A percentile compares a stretch with the other conserved stretches of the same genome.
Conservation (phyloP, 2,888 invertebrate species). For the Anorthoa munda region DNA sequence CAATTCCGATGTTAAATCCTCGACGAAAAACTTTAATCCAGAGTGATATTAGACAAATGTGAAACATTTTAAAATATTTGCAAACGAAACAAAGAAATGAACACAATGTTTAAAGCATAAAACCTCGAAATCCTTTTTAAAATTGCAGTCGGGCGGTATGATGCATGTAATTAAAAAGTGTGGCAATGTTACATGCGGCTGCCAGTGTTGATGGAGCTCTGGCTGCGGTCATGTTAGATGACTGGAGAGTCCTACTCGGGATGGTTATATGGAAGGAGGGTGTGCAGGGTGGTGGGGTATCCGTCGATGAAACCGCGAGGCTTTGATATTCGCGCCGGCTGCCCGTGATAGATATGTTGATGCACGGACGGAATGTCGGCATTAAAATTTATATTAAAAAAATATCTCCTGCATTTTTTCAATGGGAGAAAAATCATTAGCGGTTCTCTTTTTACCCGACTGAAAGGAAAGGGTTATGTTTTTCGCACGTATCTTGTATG, state of each 20-base stretch:
- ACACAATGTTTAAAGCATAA: slow-evolving; percentile 70
- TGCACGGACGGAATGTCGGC: slow-evolving; percentile 67
- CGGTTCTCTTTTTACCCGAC: slow-evolving; percentile 37
- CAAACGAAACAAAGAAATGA: slow-evolving; percentile 48
- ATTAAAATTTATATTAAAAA: slow-evolving; percentile 67
- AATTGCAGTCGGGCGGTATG: slow-evolving; percentile 82
- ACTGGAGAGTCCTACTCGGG: slow-evolving; percentile 41
- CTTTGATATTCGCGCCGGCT: slow-evolving; percentile 79
- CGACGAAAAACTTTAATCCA: background rate
- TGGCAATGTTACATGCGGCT: slow-evolving; percentile 75
- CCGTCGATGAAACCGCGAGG: slow-evolving; percentile 78
- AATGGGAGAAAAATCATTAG: slow-evolving; percentile 48
- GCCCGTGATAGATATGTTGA: slow-evolving; percentile 77
- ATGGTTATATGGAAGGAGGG: slow-evolving; percentile 57
- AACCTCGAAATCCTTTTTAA: slow-evolving; percentile 83
- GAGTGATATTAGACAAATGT: background rate
- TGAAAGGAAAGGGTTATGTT: no score
- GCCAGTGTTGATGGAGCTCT: slow-evolving; percentile 69
- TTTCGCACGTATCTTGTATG: no score
- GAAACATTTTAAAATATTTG: slow-evolving; percentile 21
- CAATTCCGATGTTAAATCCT: background rate
- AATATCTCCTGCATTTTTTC: slow-evolving; percentile 42
- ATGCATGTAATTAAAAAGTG: slow-evolving; percentile 89
- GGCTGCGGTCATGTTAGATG: slow-evolving; percentile 3
- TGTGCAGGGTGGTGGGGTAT: slow-evolving; percentile 63